Conservation (phyloP, 1,140 invertebrate genomes). For the Luehdorfia chinensis region DNA sequence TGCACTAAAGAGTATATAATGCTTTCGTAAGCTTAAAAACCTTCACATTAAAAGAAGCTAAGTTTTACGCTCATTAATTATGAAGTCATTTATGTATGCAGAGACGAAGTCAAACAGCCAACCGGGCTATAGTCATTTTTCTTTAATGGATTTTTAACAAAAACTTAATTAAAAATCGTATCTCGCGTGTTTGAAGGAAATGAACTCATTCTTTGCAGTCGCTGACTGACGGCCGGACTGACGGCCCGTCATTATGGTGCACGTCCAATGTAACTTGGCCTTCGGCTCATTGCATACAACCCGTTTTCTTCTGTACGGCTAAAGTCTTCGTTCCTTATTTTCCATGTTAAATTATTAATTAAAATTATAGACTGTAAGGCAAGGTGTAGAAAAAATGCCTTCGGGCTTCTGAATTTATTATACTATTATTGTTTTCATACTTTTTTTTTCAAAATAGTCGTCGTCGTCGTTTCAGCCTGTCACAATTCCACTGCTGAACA, state of each 20-base stretch:
- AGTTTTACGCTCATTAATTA: slow-evolving; percentile 60
- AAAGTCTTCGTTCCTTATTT: neutral
- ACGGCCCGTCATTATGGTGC: slow-evolving; percentile 60
- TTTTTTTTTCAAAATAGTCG: too few relatives aligned
- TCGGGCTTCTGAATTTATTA: neutral
- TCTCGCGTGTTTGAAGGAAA: slow-evolving; percentile 71
- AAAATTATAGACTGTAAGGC: neutral
- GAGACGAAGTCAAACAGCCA: slow-evolving; percentile 35
- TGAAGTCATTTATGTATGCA: slow-evolving; percentile 63
- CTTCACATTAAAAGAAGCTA: slow-evolving; percentile 47
- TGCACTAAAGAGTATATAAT: slow-evolving; percentile 36
- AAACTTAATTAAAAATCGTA: slow-evolving; percentile 77
- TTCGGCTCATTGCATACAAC: slow-evolving; percentile 23
- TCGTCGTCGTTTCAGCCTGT: too few relatives aligned
- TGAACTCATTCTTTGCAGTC: slow-evolving; percentile 70
- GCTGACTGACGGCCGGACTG: slow-evolving; percentile 64
- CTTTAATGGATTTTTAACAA: slow-evolving; percentile 74
- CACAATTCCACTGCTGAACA: too few relatives aligned
- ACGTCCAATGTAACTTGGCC: slow-evolving; percentile 40
- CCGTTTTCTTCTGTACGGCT: slow-evolving; percentile 10
- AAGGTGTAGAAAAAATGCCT: neutral
- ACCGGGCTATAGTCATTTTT: slow-evolving; percentile 39
- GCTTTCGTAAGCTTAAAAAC: slow-evolving; percentile 37
- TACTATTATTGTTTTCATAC: too few relatives aligned
- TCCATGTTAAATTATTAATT: slow-evolving; percentile 10